Conservation (phyloP, 2,888 invertebrate genomes). For the Omphaloscelis lunosa region DNA sequence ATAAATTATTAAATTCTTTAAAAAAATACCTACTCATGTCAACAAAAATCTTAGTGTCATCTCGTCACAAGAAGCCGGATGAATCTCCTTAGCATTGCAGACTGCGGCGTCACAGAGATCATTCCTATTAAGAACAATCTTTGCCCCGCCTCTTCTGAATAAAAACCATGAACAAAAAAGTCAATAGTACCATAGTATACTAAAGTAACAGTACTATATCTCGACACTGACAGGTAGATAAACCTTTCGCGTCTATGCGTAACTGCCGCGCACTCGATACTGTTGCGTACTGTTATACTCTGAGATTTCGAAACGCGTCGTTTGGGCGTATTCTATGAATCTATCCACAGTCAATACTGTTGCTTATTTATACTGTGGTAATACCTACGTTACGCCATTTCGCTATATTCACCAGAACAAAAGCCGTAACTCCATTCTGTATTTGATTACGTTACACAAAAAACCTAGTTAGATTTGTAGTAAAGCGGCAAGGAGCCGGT, state of each 20-base stretch:
- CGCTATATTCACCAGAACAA: constrained; percentile 20
- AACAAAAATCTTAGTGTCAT: background rate
- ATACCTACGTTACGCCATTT: constrained; percentile 6
- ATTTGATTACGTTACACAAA: constrained; percentile 73
- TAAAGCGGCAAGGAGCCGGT: constrained; percentile 77
- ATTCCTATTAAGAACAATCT: background rate
- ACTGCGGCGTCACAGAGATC: background rate
- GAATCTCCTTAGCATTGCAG: background rate
- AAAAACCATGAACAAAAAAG: background rate
- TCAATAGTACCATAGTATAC: background rate
- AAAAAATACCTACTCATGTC: background rate
- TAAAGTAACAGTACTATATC: too few species aligned
- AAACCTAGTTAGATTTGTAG: constrained; percentile 86
- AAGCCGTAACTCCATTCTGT: constrained; percentile 54
- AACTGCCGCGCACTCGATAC: too few species aligned
- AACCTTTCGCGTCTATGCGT: too few species aligned
- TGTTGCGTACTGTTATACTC: too few species aligned
- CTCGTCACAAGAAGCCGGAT: background rate
- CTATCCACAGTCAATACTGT: too few species aligned
- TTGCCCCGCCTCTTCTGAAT: background rate
- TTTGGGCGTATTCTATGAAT: too few species aligned
- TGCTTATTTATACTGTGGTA: too few species aligned
- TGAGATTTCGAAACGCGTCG: too few species aligned
- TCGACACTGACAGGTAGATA: too few species aligned
- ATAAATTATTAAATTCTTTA: background rate